These are phyloP conservation scores for Huso huso DNA, from an alignment of 2,797 vertebrate species.

Conservation along the genomic window DNA sequence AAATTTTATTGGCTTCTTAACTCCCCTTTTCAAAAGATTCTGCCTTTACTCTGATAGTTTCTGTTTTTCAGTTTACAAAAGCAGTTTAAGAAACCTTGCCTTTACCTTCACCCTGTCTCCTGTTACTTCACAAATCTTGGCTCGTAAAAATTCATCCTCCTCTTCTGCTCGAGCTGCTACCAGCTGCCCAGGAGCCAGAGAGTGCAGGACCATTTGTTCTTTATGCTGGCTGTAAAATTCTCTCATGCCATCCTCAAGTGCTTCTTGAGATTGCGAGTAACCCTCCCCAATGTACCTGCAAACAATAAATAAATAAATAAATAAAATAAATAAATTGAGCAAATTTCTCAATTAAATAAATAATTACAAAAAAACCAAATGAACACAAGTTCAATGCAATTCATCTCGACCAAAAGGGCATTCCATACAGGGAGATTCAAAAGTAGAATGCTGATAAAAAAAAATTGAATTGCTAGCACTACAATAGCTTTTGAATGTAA, in stretches of 20 bases:
- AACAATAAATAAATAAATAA: not conserved
- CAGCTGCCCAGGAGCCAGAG: conserved; percentile 62
- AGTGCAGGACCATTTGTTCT: conserved; percentile 26
- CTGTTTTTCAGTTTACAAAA: too few species aligned
- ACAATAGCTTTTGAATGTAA: too few species aligned
- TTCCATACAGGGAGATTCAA: too few species aligned
- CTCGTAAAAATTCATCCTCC: conserved; percentile 75
- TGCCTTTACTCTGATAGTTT: too few species aligned
- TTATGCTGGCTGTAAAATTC: conserved; percentile 60
- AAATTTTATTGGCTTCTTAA: too few species aligned
- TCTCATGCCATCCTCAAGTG: conserved; percentile 80
- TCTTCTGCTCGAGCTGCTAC: conserved; percentile 72
- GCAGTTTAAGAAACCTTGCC: not conserved
- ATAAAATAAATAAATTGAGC: too few species aligned
- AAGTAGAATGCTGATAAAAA: too few species aligned
- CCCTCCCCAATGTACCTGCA: conserved; percentile 80
- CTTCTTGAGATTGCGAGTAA: conserved; percentile 79
- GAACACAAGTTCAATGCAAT: not conserved
- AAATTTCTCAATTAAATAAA: too few species aligned
- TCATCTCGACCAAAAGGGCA: too few species aligned
- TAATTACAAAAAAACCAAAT: not conserved
- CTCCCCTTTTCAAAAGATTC: too few species aligned
- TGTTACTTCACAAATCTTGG: conserved; percentile 58
- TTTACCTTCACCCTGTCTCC: conserved; percentile 70
- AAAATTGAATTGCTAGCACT: too few species aligned